A percentile compares a stretch with the other conserved stretches of the same genome.
phyloP scores from a whole-genome alignment of 1,140 invertebrate genomes.

The Aphelenchoides fujianensis region DNA sequence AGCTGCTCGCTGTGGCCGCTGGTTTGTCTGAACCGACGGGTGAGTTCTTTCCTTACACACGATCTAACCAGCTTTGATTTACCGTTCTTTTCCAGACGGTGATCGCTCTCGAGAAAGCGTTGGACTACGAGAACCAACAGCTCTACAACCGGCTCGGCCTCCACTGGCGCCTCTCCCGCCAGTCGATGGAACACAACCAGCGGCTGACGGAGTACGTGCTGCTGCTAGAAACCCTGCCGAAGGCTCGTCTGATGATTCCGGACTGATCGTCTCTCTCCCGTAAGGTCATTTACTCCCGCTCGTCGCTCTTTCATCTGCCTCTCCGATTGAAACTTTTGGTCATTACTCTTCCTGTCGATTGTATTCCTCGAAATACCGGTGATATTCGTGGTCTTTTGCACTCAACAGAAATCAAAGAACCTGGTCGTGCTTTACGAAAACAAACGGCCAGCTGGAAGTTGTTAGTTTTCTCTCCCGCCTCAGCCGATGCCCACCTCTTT shows the following conservation, averaged over 20 bases:
- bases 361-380: neutral
- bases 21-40: slow-evolving; percentile 55
- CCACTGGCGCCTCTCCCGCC: slow-evolving; percentile 52
- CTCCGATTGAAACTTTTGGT: too few relatives aligned
- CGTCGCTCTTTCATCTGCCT: neutral
- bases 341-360: too few relatives aligned
- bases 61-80: neutral
- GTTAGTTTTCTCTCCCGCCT: too few relatives aligned
- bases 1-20: slow-evolving; percentile 62
- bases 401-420: too few relatives aligned
- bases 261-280: slow-evolving; percentile 34
- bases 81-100: slow-evolving; percentile 54
- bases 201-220: slow-evolving; percentile 59
- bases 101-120: slow-evolving; percentile 54
- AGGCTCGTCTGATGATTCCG: slow-evolving; percentile 51
- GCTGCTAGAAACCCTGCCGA: slow-evolving; percentile 56
- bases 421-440: too few relatives aligned
- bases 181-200: slow-evolving; percentile 40
- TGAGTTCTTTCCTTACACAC: slow-evolving; percentile 28
- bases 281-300: too few relatives aligned
- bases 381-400: neutral
- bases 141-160: slow-evolving; percentile 60
- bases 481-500: too few relatives aligned
- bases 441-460: too few relatives aligned
- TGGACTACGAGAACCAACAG: slow-evolving; percentile 59